A percentile compares a stretch with the other conserved stretches of the same genome.
Conservation (phyloP, 2,797 vertebrate genomes). For the Loris lydekkerianus region DNA sequence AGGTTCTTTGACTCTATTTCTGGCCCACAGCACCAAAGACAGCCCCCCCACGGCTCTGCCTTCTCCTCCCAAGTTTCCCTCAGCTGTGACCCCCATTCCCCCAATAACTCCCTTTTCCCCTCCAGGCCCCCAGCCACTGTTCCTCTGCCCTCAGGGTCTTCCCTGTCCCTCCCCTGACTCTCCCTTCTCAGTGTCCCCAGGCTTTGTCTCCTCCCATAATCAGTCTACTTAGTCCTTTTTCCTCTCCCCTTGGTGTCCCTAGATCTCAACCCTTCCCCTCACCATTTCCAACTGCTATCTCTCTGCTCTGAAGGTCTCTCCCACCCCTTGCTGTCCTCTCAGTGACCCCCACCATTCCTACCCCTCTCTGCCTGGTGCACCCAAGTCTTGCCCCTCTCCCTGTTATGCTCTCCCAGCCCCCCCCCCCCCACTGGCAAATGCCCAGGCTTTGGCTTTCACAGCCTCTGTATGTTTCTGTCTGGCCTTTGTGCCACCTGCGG, state of each 20-base stretch:
- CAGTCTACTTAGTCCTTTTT: background rate
- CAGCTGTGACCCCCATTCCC: background rate
- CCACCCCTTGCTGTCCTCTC: background rate
- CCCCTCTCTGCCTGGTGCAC: background rate
- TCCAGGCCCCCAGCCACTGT: background rate
- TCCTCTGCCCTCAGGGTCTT: background rate
- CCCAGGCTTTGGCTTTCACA: conserved; percentile 52
- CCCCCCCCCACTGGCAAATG: conserved; percentile 36
- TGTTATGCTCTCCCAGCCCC: background rate
- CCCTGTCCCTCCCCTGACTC: background rate
- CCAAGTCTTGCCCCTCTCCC: background rate
- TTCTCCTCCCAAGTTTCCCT: background rate
- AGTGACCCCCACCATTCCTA: background rate
- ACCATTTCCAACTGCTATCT: background rate
- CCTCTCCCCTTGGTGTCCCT: background rate
- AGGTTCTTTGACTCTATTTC: background rate
- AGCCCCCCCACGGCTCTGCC: background rate
- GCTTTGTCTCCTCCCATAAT: background rate
- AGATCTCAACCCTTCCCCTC: background rate
- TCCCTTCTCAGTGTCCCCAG: background rate
- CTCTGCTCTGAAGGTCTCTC: background rate
- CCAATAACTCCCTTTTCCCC: background rate
- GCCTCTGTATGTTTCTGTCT: conserved; percentile 63
- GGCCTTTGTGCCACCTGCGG: conserved; percentile 75
- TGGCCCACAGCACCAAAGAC: background rate